Conservation (phyloP, 2,113 vertebrate genomes). For the Ceyx melanurus region DNA sequence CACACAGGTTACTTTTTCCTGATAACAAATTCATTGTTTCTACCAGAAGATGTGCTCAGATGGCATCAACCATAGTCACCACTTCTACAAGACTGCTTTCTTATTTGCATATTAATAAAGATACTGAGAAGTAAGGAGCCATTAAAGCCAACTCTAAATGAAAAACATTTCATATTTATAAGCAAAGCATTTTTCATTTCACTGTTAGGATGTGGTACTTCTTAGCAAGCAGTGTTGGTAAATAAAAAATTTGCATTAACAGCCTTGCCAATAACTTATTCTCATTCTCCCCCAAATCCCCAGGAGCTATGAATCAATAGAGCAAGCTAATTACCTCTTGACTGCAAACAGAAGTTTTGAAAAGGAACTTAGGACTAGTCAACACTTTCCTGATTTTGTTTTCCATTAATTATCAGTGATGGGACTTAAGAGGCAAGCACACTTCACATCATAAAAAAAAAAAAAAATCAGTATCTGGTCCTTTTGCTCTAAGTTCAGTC, state of each 20-base stretch:
- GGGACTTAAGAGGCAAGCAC: background rate
- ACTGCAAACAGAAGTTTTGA: background rate
- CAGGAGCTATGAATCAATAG: background rate
- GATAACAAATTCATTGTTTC: background rate
- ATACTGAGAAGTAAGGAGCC: background rate
- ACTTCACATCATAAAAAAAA: background rate
- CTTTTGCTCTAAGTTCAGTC: background rate
- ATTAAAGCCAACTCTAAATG: conserved; percentile 4
- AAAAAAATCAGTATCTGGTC: background rate
- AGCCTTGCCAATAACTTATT: background rate
- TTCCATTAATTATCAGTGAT: background rate
- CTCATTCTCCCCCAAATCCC: background rate
- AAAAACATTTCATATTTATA: conserved; percentile 10
- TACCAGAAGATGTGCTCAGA: background rate
- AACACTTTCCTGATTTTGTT: background rate
- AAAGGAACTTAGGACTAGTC: background rate
- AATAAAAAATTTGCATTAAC: conserved; percentile 4
- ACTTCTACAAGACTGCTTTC: background rate
- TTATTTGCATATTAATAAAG: background rate
- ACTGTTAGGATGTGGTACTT: background rate
- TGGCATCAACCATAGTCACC: background rate
- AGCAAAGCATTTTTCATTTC: background rate
- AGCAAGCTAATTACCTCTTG: background rate
- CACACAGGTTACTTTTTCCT: background rate
- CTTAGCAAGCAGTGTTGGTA: background rate